Percentiles rank a stretch among this genome's conserved stretches.
phyloP scores from a whole-genome alignment of 2,888 invertebrate species.

The Frankliniella fusca region DNA sequence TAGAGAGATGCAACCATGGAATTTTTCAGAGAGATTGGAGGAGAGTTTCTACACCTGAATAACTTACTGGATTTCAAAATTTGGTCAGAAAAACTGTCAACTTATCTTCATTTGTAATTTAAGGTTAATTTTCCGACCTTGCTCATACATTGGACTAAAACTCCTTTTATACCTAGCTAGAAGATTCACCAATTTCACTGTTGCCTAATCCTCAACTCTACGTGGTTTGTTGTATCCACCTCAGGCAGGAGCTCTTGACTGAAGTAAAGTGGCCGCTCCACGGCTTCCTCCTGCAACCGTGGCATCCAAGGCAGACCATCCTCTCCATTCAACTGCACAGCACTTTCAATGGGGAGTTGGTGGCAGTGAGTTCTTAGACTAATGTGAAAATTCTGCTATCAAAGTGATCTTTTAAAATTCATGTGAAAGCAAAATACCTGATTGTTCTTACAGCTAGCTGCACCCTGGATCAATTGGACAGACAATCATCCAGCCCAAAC shows the following conservation, averaged over 20 bases:
- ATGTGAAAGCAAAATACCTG: not conserved
- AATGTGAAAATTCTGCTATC: not conserved
- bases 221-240: not conserved
- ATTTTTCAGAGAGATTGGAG: too few relatives aligned
- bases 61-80: too few relatives aligned
- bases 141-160: too few relatives aligned
- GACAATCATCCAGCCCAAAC: conserved; percentile 20
- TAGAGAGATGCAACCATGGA: too few relatives aligned
- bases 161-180: too few relatives aligned
- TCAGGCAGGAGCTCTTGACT: not conserved
- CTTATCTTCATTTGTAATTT: too few relatives aligned
- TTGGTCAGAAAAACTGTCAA: too few relatives aligned
- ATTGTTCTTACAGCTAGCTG: not conserved
- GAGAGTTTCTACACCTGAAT: too few relatives aligned
- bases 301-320: conserved; percentile 19
- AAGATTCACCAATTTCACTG: too few relatives aligned
- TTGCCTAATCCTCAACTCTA: too few relatives aligned
- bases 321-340: conserved; percentile 8
- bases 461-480: not conserved
- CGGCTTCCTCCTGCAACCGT: conserved; percentile 4
- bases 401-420: not conserved
- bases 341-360: not conserved
- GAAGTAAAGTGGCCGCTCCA: not conserved
- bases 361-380: not conserved
- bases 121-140: too few relatives aligned